A percentile compares a stretch with the other conserved stretches of the same genome.
Conservation (phyloP, 2,888 invertebrate genomes). For the Endotricha flammealis region DNA sequence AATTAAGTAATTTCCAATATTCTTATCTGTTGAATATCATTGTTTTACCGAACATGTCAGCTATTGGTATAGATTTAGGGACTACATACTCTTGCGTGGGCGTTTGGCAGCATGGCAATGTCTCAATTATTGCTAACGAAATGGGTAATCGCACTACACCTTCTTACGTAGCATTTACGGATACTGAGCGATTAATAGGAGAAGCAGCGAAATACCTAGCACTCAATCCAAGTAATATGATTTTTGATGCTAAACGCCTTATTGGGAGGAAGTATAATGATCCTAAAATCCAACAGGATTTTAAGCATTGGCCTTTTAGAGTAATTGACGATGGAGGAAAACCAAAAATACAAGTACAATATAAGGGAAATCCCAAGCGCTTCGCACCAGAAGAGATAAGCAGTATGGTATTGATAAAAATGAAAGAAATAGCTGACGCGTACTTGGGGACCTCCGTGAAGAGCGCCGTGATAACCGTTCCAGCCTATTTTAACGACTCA, state of each 20-base stretch:
- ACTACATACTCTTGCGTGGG: no score
- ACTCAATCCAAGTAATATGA: slow-evolving; percentile 85
- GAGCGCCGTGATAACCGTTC: slow-evolving; percentile 88
- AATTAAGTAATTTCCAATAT: not conserved
- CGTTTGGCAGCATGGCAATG: slow-evolving; percentile 81
- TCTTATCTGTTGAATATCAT: not conserved
- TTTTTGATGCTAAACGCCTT: slow-evolving; percentile 89
- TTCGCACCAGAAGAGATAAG: slow-evolving; percentile 85
- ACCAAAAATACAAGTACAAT: slow-evolving; percentile 81
- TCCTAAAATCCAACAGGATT: slow-evolving; percentile 84
- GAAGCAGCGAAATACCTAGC: slow-evolving; percentile 85
- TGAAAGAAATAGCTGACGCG: slow-evolving; percentile 82
- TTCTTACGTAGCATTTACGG: slow-evolving; percentile 85
- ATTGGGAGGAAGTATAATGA: slow-evolving; percentile 89
- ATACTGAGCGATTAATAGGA: slow-evolving; percentile 79
- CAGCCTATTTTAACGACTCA: slow-evolving; percentile 87
- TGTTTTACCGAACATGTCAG: slow-evolving; percentile 43
- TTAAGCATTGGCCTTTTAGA: slow-evolving; percentile 90
- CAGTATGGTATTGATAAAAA: slow-evolving; percentile 80
- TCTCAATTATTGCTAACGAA: slow-evolving; percentile 83
- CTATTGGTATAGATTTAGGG: slow-evolving; percentile 73
- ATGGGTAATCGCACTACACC: slow-evolving; percentile 85
- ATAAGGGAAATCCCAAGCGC: slow-evolving; percentile 79
- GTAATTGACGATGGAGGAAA: slow-evolving; percentile 81
- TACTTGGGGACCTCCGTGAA: slow-evolving; percentile 81